Evolutionary conservation across 2,888 invertebrate species (phyloP).

Genomic region (Eupelmus urozonus): DNA sequence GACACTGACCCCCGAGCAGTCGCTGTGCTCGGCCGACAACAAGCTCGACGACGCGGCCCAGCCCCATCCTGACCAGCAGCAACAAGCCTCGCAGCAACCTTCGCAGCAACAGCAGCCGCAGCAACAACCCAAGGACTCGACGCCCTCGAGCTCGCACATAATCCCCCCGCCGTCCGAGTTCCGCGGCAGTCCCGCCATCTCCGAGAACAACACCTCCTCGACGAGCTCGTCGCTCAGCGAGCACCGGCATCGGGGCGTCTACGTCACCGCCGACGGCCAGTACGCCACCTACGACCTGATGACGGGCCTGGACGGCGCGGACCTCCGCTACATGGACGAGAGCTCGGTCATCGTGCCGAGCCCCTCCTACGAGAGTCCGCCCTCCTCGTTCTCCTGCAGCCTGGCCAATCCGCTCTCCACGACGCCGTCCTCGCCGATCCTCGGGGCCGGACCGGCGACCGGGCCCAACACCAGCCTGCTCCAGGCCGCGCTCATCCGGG

Average conservation of each 20-base stretch:
- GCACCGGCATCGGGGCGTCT: constrained; percentile 22
- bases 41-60: constrained; percentile 33
- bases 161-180: constrained; percentile 79
- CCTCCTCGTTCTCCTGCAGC: constrained; percentile 80
- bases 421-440: constrained; percentile 82
- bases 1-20: constrained; percentile 75
- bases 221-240: constrained; percentile 62
- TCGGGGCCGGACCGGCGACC: constrained; percentile 74
- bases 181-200: constrained; percentile 82
- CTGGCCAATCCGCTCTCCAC: constrained; percentile 78
- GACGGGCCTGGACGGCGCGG: constrained; percentile 89
- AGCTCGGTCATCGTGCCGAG: constrained; percentile 90
- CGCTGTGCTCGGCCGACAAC: constrained; percentile 66
- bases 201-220: constrained; percentile 79
- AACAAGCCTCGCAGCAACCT: constrained; percentile 78
- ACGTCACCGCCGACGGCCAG: constrained; percentile 72
- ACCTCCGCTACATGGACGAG: constrained; percentile 93
- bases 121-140: constrained; percentile 63
- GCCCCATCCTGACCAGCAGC: constrained; percentile 79
- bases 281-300: constrained; percentile 86
- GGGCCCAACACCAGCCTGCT: constrained; percentile 83
- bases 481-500: constrained; percentile 86
- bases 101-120: constrained; percentile 71
- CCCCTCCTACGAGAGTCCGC: constrained; percentile 88
- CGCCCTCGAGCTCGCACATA: constrained; percentile 74